Conservation (phyloP, 2,113 vertebrate species). For the Monopterus albus region DNA sequence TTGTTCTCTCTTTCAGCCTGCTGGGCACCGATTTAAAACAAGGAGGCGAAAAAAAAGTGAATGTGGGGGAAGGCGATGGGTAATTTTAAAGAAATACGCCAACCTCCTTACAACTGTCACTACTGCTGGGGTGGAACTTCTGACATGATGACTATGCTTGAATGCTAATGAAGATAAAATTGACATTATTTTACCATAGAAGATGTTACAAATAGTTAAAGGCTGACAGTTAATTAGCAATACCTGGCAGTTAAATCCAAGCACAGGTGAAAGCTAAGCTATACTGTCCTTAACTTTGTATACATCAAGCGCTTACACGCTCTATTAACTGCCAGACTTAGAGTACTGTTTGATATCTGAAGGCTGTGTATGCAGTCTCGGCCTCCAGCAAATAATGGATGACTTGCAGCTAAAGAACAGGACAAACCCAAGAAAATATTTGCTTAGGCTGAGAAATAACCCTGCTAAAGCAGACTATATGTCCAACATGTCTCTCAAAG, state of each 20-base stretch:
- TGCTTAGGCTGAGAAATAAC: constrained; percentile 50
- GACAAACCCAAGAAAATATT: constrained; percentile 47
- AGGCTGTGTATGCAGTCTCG: constrained; percentile 14
- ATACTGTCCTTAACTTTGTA: neutral
- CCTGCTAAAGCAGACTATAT: constrained; percentile 1
- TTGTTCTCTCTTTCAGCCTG: constrained; percentile 40
- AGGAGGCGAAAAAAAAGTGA: neutral
- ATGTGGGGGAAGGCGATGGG: neutral
- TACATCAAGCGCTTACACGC: neutral
- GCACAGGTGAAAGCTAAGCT: neutral
- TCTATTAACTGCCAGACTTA: neutral
- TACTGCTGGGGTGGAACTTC: constrained; percentile 45
- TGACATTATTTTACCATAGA: constrained; percentile 3
- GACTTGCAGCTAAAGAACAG: constrained; percentile 2
- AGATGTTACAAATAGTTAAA: neutral
- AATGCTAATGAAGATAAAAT: constrained; percentile 49
- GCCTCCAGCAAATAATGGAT: constrained; percentile 25
- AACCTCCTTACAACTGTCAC: constrained; percentile 37
- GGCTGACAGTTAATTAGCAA: constrained; percentile 10
- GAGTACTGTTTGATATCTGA: constrained; percentile 5
- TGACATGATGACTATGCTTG: constrained; percentile 1
- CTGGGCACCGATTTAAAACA: constrained; percentile 61
- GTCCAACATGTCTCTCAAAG: constrained; percentile 41
- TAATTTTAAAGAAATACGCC: constrained; percentile 44
- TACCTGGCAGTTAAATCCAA: constrained; percentile 1